Base-by-base conservation (phyloP, 1,140 invertebrate species). In the Drosophila willistoni region DNA sequence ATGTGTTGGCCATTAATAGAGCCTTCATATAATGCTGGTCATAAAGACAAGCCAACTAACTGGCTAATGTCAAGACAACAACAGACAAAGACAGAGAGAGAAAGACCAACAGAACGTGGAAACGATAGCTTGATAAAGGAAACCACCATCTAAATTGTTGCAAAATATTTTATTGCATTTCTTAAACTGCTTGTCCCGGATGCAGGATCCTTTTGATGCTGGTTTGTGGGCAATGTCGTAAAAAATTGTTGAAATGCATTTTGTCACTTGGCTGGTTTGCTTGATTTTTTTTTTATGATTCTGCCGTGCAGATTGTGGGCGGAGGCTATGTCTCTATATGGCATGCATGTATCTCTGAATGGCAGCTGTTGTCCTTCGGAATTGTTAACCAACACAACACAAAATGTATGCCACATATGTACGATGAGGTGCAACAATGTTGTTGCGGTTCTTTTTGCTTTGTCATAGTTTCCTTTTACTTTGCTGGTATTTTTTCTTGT, bases 141-240 rank as follows among this genome's bases (percentile, higher is more conserved):
- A 59, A 36, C 56, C 65, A 68, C 66, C 73, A 73, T 77, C 73
- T 79, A 79, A 79, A 79, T 79, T 79, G 77, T 79, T 77, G 77
- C 77, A 79, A 79, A 79, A 59, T 79, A 71, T 77, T 79, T 79
- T 79, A 76, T 79, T 73, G 77, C 77, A 69, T 67, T 79, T 66
- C 73, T 79, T 77, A 63, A 79, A 77, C 54, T 65, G 47, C 47
- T 13, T 12, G 41, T 47, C 17, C 14, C 17, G 17, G 7, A 9
- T 19, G 9, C 36, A 1, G 36, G 3, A 9, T 13, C 36, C 36
- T 12, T 3, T 3, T 39, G 36, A 39, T 39, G 36, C 12, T 13
- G 13, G 12, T 39, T 17, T 68, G 25, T 74, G 71, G 39, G 51
- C 44, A 36, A 14, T 73, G 44, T 79, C 77, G 70, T 79, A 73